phyloP scores from a whole-genome alignment of 2,888 invertebrate species.

The Sinhomidia bicolor region DNA sequence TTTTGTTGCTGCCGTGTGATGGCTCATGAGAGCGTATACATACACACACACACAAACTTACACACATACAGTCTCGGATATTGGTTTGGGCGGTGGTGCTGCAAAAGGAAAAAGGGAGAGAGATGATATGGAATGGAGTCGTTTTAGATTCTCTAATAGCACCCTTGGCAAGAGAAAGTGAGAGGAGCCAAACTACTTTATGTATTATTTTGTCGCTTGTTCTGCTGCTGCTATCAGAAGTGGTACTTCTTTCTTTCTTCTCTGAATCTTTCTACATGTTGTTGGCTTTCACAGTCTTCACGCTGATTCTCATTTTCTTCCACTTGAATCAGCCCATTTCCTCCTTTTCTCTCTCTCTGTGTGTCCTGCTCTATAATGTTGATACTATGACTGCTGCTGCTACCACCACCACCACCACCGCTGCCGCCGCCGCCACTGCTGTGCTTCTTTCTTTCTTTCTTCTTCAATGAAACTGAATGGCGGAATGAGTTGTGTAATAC shows the following conservation, averaged over 20 bases:
- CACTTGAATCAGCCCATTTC: slow-evolving; percentile 48
- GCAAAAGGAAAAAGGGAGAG: background rate
- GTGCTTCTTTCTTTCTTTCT: background rate
- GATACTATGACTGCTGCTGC: background rate
- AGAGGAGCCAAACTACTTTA: slow-evolving; percentile 45
- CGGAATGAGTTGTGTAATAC: background rate
- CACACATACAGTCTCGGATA: background rate
- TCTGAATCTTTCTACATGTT: background rate
- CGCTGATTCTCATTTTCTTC: slow-evolving; percentile 54
- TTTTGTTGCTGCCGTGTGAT: background rate
- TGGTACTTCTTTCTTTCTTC: slow-evolving; percentile 20
- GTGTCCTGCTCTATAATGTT: background rate
- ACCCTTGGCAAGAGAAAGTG: slow-evolving; percentile 56
- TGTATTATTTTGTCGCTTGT: slow-evolving; percentile 18
- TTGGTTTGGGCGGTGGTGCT: slow-evolving; percentile 14
- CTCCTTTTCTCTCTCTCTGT: slow-evolving; percentile 19
- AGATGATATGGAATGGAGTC: slow-evolving; percentile 60
- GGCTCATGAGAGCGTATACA: background rate
- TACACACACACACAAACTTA: no score
- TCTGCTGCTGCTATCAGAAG: background rate
- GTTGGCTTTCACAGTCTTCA: background rate
- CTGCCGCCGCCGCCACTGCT: background rate
- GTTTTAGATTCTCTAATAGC: slow-evolving; percentile 60
- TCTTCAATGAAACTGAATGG: background rate
- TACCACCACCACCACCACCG: no score